Conservation (phyloP, 2,113 vertebrate species). For the Potamarius usumacintae region DNA sequence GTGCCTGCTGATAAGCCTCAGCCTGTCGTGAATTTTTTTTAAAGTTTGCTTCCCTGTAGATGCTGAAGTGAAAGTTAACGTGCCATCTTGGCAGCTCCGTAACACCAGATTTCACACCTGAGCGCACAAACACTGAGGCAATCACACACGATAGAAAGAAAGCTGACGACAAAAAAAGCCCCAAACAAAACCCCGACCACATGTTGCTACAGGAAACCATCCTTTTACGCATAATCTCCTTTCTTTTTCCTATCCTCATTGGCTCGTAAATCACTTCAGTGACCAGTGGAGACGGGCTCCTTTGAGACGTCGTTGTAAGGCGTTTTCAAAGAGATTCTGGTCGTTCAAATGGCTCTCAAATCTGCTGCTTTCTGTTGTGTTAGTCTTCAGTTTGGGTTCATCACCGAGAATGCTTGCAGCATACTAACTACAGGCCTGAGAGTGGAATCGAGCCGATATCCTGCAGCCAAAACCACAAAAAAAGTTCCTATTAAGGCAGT, state of each 20-base stretch:
- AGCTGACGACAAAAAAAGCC: not conserved
- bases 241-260: slow-evolving; percentile 41
- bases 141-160: slow-evolving; percentile 9
- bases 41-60: slow-evolving; percentile 26
- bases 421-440: slow-evolving; percentile 39
- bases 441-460: slow-evolving; percentile 10
- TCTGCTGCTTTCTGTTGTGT: slow-evolving; percentile 28
- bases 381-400: slow-evolving; percentile 22
- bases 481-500: not conserved
- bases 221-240: slow-evolving; percentile 40
- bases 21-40: not conserved
- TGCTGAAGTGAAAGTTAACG: not conserved
- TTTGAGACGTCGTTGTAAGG: slow-evolving; percentile 47
- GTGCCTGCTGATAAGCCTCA: not conserved
- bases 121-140: slow-evolving; percentile 28
- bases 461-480: slow-evolving; percentile 25
- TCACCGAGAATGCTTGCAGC: slow-evolving; percentile 5
- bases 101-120: slow-evolving; percentile 30
- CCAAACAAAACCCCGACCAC: not conserved
- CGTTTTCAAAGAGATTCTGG: slow-evolving; percentile 35
- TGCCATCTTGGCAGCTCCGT: slow-evolving; percentile 24
- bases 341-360: slow-evolving; percentile 29
- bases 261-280: slow-evolving; percentile 51
- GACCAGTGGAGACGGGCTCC: slow-evolving; percentile 36
- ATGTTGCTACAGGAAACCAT: slow-evolving; percentile 43